Evolutionary conservation across 2,797 vertebrate species (phyloP).

Genomic region (Orestias chungarensis): DNA sequence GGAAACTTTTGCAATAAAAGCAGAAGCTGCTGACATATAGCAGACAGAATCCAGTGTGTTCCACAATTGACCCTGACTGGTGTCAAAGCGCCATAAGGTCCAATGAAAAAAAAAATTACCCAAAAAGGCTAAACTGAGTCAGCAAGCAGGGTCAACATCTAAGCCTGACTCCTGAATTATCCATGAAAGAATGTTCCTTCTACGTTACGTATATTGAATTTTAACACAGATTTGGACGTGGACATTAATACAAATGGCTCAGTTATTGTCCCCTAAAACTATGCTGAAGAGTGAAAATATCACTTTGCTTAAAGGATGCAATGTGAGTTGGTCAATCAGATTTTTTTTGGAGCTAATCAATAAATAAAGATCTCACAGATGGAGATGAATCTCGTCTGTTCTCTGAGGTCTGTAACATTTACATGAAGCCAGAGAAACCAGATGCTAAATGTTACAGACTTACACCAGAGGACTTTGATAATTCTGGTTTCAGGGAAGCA

Average conservation of each 20-base stretch:
- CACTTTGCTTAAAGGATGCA: background rate
- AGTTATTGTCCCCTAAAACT: background rate
- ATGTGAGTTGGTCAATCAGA: background rate
- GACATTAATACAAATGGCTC: background rate
- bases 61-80: background rate
- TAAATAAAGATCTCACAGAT: background rate
- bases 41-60: background rate
- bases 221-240: background rate
- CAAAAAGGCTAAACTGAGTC: background rate
- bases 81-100: background rate
- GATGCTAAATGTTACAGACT: background rate
- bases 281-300: background rate
- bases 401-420: conserved; percentile 7
- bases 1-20: background rate
- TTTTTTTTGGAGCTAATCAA: background rate
- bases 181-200: background rate
- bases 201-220: background rate
- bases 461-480: background rate
- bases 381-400: background rate
- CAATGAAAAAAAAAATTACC: conserved; percentile 3
- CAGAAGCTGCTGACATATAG: background rate
- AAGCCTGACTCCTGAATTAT: background rate
- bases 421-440: background rate
- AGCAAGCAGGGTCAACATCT: background rate
- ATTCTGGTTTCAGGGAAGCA: background rate